These are phyloP conservation scores for Oxycera nigricornis DNA, from an alignment of 2,888 invertebrate species.

Conservation along the genomic window DNA sequence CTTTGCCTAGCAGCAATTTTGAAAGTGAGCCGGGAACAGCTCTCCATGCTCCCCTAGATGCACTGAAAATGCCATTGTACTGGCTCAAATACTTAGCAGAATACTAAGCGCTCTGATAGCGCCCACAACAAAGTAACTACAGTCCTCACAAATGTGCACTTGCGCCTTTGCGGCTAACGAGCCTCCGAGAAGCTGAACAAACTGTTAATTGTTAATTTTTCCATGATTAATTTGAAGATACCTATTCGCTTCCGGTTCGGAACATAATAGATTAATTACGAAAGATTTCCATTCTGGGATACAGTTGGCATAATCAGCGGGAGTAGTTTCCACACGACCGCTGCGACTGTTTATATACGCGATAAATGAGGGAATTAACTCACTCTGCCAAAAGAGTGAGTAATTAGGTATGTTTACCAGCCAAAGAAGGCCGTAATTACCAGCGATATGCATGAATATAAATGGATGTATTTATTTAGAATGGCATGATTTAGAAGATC, in stretches of 20 bases:
- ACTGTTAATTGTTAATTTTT: slow-evolving; percentile 27
- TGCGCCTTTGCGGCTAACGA: neutral
- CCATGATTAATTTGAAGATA: slow-evolving; percentile 12
- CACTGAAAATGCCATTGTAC: neutral
- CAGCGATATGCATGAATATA: no score
- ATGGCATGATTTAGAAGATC: no score
- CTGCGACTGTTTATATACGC: neutral
- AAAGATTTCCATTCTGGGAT: neutral
- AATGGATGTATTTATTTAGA: no score
- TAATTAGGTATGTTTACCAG: neutral
- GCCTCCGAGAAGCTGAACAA: neutral
- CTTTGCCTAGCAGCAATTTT: no score
- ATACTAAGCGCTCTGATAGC: neutral
- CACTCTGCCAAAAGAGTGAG: neutral
- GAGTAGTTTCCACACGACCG: neutral
- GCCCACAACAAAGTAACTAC: neutral
- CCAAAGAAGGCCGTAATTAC: no score
- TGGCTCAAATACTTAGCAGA: neutral
- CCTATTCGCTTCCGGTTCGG: slow-evolving; percentile 2
- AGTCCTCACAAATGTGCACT: neutral
- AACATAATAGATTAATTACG: slow-evolving; percentile 5
- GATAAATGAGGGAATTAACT: neutral
- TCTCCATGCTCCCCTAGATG: neutral
- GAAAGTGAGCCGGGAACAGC: no score
- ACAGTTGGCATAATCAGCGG: neutral